A percentile compares a stretch with the other conserved stretches of the same genome.
These are phyloP conservation scores for Augochlorella aurata DNA, from an alignment of 2,888 invertebrate genomes.

Conservation along the genomic window DNA sequence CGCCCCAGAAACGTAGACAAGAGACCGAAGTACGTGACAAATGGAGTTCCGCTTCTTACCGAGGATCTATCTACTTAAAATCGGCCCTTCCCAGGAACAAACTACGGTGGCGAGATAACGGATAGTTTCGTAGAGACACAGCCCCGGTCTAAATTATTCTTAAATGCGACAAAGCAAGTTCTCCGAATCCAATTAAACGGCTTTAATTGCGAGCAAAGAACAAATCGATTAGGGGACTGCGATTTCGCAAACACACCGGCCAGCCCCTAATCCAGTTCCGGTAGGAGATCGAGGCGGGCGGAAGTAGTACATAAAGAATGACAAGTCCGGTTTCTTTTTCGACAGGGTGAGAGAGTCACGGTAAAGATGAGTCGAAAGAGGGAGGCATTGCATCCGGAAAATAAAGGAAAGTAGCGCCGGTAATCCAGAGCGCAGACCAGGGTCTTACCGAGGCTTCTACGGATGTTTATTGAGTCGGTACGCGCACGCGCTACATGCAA, in stretches of 20 bases:
- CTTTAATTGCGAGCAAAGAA: background rate
- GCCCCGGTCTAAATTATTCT: no score
- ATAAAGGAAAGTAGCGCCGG: constrained; percentile 77
- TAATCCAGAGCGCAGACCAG: constrained; percentile 80
- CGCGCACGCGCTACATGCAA: constrained; percentile 76
- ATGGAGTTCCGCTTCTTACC: constrained; percentile 30
- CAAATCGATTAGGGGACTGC: constrained; percentile 2
- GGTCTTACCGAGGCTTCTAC: constrained; percentile 78
- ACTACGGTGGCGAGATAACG: constrained; percentile 1
- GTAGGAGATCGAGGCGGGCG: background rate
- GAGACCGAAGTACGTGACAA: constrained; percentile 11
- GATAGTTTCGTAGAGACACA: background rate
- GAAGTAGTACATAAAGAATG: constrained; percentile 56
- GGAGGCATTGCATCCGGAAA: constrained; percentile 71
- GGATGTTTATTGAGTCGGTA: constrained; percentile 81
- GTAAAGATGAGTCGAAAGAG: constrained; percentile 56
- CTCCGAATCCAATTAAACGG: no score
- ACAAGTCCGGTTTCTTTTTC: constrained; percentile 52
- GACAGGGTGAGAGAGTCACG: constrained; percentile 44
- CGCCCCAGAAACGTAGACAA: constrained; percentile 19
- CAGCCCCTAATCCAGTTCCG: background rate
- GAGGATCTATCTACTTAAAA: constrained; percentile 9
- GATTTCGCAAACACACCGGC: background rate
- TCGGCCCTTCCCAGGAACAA: constrained; percentile 8
- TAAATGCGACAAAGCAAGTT: no score